Evolutionary conservation across 2,888 invertebrate species (phyloP).

Genomic region (Ditylenchus weischeri): DNA sequence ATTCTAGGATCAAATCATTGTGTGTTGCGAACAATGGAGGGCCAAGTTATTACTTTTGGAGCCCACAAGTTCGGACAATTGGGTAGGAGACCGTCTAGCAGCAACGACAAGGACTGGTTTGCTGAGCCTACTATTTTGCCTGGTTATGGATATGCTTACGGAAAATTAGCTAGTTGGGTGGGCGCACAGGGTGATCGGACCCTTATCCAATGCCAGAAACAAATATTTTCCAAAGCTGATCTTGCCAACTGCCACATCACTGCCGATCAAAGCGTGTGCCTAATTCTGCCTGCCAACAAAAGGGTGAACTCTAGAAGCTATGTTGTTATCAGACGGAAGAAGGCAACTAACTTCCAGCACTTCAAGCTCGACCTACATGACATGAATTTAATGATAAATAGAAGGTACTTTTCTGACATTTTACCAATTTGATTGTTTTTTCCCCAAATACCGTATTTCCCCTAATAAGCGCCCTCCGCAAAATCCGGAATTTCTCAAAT

Average conservation of each 20-base stretch:
- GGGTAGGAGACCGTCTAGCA: conserved; percentile 26
- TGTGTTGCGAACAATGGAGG: conserved; percentile 78
- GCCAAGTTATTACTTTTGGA: conserved; percentile 88
- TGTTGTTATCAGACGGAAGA: conserved; percentile 16
- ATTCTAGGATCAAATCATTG: conserved; percentile 84
- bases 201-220: conserved; percentile 64
- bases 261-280: conserved; percentile 26
- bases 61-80: conserved; percentile 68
- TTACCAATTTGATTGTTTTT: too few species aligned
- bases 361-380: conserved; percentile 9
- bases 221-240: conserved; percentile 43
- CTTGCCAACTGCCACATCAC: conserved; percentile 39
- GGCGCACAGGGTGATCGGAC: conserved; percentile 94
- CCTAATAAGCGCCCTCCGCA: too few species aligned
- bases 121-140: conserved; percentile 74
- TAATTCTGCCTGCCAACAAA: conserved; percentile 7
- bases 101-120: conserved; percentile 59
- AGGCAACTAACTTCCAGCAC: conserved; percentile 5
- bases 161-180: conserved; percentile 83
- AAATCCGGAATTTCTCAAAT: too few species aligned
- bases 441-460: too few species aligned
- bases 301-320: conserved; percentile 12
- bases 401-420: too few species aligned
- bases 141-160: conserved; percentile 78
- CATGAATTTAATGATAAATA: too few species aligned